Conservation (phyloP, 2,113 vertebrate genomes). For the Gobius niger region DNA sequence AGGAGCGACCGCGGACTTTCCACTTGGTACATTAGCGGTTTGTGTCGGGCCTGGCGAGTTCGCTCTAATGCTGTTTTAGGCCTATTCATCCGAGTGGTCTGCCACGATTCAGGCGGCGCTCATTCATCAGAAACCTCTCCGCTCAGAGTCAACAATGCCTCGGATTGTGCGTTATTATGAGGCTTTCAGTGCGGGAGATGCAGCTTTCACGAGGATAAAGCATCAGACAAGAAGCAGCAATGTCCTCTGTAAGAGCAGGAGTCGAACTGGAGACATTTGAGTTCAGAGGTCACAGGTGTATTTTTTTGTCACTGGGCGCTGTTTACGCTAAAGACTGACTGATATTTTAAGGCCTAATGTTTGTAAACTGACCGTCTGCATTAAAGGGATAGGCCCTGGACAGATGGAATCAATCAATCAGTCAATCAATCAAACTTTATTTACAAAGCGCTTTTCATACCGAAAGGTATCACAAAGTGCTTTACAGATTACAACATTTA, state of each 20-base stretch:
- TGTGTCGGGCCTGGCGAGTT: slow-evolving; percentile 60
- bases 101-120: slow-evolving; percentile 78
- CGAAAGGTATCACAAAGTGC: no score
- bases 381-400: no score
- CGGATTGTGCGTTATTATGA: slow-evolving; percentile 61
- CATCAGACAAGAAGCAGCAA: not conserved
- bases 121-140: slow-evolving; percentile 79
- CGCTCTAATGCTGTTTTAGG: slow-evolving; percentile 65
- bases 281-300: not conserved
- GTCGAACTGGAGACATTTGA: not conserved
- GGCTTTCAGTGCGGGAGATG: slow-evolving; percentile 44
- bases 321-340: no score
- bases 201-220: slow-evolving; percentile 41
- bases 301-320: no score
- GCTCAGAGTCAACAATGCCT: slow-evolving; percentile 68
- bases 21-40: slow-evolving; percentile 38
- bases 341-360: no score
- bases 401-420: no score
- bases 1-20: slow-evolving; percentile 44
- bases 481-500: no score
- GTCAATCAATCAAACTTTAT: no score
- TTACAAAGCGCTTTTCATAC: no score
- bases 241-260: not conserved
- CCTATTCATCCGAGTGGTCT: slow-evolving; percentile 67
- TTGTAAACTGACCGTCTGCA: no score